Base-by-base conservation (phyloP, 2,113 vertebrate species). In the Cryptotis parvus region DNA sequence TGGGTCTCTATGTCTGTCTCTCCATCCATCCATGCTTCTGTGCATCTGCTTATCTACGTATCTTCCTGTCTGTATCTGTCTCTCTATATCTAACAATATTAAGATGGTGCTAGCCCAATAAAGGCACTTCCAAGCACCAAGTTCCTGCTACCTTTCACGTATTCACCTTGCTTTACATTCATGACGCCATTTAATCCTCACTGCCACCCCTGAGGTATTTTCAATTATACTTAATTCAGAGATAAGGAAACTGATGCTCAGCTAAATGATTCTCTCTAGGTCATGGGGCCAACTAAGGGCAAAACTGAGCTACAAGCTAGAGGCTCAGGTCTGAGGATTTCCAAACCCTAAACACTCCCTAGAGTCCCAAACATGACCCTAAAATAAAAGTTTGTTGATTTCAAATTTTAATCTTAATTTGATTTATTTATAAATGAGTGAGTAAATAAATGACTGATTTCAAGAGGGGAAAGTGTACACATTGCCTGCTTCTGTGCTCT, bases 351-450 rank as follows among this genome's bases (percentile, higher is more conserved):
- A 0, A 6, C 31, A 41, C 31, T 52, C 78, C 77, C 24, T 22
- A 39, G 5, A 11, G 0, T 77, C 24, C 37, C 37, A 58, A 29
- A 74, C 14, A 27, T 91, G 37, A 26, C 26, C 41, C 73, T 65
- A 52, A 49, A 84, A 75, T 41, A 52, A 0, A 16, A 26, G 29
- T 79, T 31, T 82, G 43, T 73, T 74, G n/a, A 74, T 45, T 91
- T 94, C 33, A 29, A 85, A 74, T 76, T 39, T 49, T 92, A 84
- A 65, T 75, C 55, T 82, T 84, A 27, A 31, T 80, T 49, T 26
- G 75, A 63, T 27, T 95, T 76, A n/a, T 43, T 83, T 27, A 82
- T 29, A 18, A 74, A 27, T 11, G 27, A 69, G 24, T 22, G 37
- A 82, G 16, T 9, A 45, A 69, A 31, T n/a, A 26, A 29, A 45